Evolutionary conservation across 1,140 invertebrate species (phyloP).

Genomic region (Drosophila sp.): DNA sequence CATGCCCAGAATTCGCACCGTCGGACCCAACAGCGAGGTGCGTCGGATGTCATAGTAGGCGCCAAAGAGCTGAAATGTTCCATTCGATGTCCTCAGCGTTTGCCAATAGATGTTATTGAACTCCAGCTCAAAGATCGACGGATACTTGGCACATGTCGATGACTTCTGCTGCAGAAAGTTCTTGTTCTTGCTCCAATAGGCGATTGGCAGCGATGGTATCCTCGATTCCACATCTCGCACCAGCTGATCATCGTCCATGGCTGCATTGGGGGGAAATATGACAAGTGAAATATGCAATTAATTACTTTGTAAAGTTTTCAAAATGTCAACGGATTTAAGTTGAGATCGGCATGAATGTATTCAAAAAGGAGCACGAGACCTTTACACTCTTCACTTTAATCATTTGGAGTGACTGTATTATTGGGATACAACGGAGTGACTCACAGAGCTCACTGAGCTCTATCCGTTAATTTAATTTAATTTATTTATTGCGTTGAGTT

Average conservation of each 20-base stretch:
- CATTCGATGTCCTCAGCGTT: constrained; percentile 90
- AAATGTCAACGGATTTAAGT: too few species aligned
- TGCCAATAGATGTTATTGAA: constrained; percentile 98
- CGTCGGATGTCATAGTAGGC: constrained; percentile 94
- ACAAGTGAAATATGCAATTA: too few species aligned
- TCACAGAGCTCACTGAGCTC: too few species aligned
- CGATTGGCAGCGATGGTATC: constrained; percentile 92
- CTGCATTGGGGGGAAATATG: constrained; percentile 25
- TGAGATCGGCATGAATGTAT: too few species aligned
- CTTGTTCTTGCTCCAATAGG: constrained; percentile 92
- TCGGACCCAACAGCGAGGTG: constrained; percentile 90
- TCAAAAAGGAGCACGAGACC: too few species aligned
- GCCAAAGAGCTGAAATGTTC: constrained; percentile 94
- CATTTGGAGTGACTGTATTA: background rate
- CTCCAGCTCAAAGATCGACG: constrained; percentile 93
- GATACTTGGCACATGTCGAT: constrained; percentile 91
- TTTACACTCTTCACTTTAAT: background rate
- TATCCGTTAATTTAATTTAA: too few species aligned
- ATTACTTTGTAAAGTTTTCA: too few species aligned
- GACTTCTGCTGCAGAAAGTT: constrained; percentile 89
- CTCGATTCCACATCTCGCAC: constrained; percentile 90
- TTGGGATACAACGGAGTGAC: too few species aligned
- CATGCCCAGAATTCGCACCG: constrained; percentile 95
- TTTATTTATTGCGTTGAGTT: too few species aligned
- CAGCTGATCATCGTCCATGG: constrained; percentile 89